phyloP scores from a whole-genome alignment of 2,797 vertebrate genomes.

The Threskiornis aethiopicus region DNA sequence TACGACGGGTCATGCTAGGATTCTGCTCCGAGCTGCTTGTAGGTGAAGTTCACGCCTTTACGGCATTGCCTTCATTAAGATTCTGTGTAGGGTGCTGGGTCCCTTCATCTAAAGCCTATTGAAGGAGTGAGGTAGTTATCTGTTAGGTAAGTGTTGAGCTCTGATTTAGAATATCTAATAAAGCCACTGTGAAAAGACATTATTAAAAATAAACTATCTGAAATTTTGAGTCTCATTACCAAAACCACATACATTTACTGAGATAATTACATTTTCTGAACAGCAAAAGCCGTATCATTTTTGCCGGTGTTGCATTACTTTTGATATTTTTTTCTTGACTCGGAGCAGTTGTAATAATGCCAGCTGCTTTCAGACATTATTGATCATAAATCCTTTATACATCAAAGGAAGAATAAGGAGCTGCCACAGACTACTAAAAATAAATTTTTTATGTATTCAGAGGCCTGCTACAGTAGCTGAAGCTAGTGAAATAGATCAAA shows the following conservation, averaged over 20 bases:
- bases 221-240: conserved; percentile 14
- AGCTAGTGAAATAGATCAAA: conserved; percentile 15
- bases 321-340: background rate
- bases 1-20: background rate
- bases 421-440: conserved; percentile 31
- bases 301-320: background rate
- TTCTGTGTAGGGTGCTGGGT: background rate
- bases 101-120: background rate
- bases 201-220: conserved; percentile 45
- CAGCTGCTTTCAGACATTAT: conserved; percentile 24
- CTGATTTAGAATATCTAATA: conserved; percentile 10
- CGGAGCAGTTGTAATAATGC: background rate
- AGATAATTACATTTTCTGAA: conserved; percentile 16
- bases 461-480: background rate
- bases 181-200: background rate
- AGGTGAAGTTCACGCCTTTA: background rate
- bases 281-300: background rate
- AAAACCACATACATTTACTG: background rate
- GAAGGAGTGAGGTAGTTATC: background rate
- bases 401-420: conserved; percentile 42
- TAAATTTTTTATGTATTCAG: background rate
- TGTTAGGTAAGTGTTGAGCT: background rate
- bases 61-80: background rate
- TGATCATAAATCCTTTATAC: conserved; percentile 24
- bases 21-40: background rate